Conservation (phyloP, 2,888 invertebrate genomes). For the Homarus gammarus region DNA sequence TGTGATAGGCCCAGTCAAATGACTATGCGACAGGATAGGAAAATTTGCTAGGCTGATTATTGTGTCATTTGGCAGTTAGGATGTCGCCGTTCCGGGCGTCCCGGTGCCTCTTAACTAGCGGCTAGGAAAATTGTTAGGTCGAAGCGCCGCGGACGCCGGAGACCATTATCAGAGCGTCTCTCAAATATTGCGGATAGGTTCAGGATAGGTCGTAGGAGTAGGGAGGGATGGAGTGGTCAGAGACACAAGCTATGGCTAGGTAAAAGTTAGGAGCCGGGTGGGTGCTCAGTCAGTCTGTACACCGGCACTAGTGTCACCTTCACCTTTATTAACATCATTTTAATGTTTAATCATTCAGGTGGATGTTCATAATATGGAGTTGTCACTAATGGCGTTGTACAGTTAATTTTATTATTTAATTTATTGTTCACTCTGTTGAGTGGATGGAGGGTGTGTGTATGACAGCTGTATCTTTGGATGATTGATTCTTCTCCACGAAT, state of each 20-base stretch:
- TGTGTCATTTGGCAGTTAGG: conserved; percentile 64
- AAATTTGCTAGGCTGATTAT: conserved; percentile 61
- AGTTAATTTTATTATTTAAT: conserved; percentile 38
- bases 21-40: conserved; percentile 43
- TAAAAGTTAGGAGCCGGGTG: conserved; percentile 69
- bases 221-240: conserved; percentile 63
- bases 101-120: conserved; percentile 43
- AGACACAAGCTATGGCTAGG: conserved; percentile 57
- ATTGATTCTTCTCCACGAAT: conserved; percentile 44
- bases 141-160: conserved; percentile 2
- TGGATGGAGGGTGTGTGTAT: conserved; percentile 36
- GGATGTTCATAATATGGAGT: too few species aligned
- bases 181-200: conserved; percentile 37
- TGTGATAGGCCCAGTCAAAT: conserved; percentile 57
- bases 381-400: background rate
- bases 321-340: too few species aligned
- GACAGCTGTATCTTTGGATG: conserved; percentile 50
- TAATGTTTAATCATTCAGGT: too few species aligned
- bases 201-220: conserved; percentile 52
- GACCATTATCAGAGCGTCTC: background rate
- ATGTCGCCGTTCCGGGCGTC: conserved; percentile 4
- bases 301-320: background rate
- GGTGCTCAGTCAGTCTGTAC: conserved; percentile 50
- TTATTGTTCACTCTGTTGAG: conserved; percentile 37
- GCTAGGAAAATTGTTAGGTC: conserved; percentile 71